These are phyloP conservation scores for Aquatica leii DNA, from an alignment of 2,888 invertebrate species.

Conservation along the genomic window DNA sequence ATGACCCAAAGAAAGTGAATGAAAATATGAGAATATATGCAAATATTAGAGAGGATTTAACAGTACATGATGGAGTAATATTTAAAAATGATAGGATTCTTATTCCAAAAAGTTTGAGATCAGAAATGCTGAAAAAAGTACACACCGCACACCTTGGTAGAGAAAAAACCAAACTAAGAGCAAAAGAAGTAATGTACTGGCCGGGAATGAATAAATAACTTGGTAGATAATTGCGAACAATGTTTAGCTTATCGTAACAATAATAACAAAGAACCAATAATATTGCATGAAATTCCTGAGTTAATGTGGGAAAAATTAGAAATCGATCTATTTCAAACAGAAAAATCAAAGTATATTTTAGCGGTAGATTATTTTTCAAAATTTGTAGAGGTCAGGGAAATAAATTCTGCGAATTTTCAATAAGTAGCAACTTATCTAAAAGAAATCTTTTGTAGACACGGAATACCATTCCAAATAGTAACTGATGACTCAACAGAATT, in stretches of 20 bases:
- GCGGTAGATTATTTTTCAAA: no score
- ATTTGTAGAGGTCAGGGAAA: neutral
- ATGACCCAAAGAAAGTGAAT: no score
- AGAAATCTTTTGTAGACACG: slow-evolving; percentile 8
- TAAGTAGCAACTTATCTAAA: neutral
- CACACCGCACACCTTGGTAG: neutral
- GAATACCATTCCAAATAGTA: no score
- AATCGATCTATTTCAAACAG: neutral
- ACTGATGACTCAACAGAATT: no score
- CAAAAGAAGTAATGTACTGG: neutral
- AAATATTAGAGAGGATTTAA: no score
- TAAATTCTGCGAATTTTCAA: neutral
- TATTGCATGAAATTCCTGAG: slow-evolving; percentile 2
- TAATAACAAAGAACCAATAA: slow-evolving; percentile 9
- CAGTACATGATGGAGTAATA: no score
- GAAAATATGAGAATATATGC: no score
- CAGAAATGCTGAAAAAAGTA: neutral
- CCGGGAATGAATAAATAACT: neutral
- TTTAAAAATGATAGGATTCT: neutral
- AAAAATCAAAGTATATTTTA: neutral
- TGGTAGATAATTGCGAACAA: no score
- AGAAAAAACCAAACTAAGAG: neutral
- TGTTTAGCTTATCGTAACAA: no score
- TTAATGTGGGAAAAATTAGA: slow-evolving; percentile 9
- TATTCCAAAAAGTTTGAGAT: neutral